Conservation (phyloP, 1,140 invertebrate species). For the Hycleus phaleratus region DNA sequence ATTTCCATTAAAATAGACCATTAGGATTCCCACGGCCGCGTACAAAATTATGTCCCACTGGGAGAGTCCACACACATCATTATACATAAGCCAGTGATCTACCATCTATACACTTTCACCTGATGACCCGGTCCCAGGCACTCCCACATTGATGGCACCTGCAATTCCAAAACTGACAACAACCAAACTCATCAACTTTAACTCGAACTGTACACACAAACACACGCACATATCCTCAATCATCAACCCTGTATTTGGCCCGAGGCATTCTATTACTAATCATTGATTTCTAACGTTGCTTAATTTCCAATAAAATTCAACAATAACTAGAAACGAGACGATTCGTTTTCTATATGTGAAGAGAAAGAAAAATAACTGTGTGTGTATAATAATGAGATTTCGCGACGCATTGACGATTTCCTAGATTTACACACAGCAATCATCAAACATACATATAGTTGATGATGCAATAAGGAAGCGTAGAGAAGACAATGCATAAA, state of each 20-base stretch:
- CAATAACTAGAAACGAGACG: not conserved
- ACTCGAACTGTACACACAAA: too few species aligned
- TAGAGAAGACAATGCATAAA: conserved; percentile 6
- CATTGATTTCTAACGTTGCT: too few species aligned
- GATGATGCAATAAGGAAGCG: conserved; percentile 8
- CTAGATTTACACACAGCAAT: too few species aligned
- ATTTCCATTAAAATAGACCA: not conserved
- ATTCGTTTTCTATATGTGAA: too few species aligned
- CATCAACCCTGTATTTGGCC: too few species aligned
- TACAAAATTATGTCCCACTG: conserved; percentile 12
- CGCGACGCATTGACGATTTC: too few species aligned
- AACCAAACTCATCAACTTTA: not conserved
- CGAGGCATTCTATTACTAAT: too few species aligned
- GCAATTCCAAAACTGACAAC: conserved; percentile 10
- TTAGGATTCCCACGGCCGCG: conserved; percentile 12
- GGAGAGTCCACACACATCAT: conserved; percentile 14
- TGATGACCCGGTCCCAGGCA: conserved; percentile 16
- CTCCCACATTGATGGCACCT: conserved; percentile 18
- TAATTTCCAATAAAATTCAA: not conserved
- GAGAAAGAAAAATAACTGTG: too few species aligned
- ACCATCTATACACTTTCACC: conserved; percentile 13
- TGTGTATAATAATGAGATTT: too few species aligned
- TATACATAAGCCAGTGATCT: not conserved
- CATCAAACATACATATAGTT: too few species aligned
- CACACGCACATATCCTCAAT: too few species aligned